Evolutionary conservation across 2,113 vertebrate genomes (phyloP).

Genomic region (Octodon degus): DNA sequence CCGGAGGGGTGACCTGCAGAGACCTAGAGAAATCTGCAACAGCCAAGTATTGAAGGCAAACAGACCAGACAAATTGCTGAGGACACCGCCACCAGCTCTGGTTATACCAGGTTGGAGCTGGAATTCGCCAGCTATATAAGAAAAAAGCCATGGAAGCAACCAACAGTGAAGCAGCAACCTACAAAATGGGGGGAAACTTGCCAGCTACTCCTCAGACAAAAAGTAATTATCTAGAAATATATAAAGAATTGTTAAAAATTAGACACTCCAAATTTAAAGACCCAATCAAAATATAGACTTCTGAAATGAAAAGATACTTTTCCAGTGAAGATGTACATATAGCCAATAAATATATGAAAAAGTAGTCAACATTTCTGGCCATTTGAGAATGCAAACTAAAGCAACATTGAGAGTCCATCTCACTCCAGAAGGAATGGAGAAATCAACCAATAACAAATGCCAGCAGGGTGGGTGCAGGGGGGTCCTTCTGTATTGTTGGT

Average conservation of each 20-base stretch:
- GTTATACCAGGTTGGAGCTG: background rate
- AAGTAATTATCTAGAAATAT: background rate
- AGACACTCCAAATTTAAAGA: background rate
- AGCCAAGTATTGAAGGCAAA: background rate
- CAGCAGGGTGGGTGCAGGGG: background rate
- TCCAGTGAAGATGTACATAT: background rate
- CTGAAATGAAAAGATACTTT: background rate
- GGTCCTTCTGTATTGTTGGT: background rate
- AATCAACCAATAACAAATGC: background rate
- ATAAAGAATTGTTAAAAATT: background rate
- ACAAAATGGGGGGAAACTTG: background rate
- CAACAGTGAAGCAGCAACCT: background rate
- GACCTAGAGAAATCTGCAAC: background rate
- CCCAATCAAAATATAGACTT: background rate
- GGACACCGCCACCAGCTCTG: background rate
- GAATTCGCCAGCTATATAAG: background rate
- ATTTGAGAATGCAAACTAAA: background rate
- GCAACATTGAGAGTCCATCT: background rate
- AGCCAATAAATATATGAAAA: background rate
- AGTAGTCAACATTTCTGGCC: background rate
- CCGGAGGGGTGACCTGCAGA: background rate
- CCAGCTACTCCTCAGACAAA: background rate
- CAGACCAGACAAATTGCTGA: background rate
- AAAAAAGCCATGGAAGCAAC: background rate
- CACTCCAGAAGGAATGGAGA: background rate